Evolutionary conservation across 2,797 vertebrate species (phyloP), one percentile per base, ranked within the genome.

Genomic region (Percopsis omiscomaycus): DNA sequence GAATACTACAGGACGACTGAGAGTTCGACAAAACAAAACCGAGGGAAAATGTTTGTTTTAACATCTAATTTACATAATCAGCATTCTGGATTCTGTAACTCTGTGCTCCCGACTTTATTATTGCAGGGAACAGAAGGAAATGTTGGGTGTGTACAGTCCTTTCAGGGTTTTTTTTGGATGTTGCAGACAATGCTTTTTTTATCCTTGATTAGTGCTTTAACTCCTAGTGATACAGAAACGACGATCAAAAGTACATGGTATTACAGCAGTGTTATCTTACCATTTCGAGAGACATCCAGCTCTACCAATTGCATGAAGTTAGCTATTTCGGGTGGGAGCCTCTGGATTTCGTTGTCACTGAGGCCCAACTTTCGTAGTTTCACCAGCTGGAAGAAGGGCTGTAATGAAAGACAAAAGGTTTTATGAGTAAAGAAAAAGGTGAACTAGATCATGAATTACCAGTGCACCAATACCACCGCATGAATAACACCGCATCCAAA

Each of bases 301-400:
- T 99, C 98, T 28, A 98, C 96, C 62, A 99, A 91, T 84, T 98
- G 95, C 94, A 96, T 96, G 86, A 99, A 97, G 92, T 99, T 98
- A 0, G 95, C 95, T 69, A 99, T 96, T 89, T 99, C 98, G 74
- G 96, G 92, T 62, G 97, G 96, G 79, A 99, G 94, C 11, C 94
- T 91, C 74, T 97, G 96, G 88, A 99, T 97, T 90, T 99, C 98
- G 75, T 99, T 99, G 91, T 99, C 98, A 78, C 98, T 98, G 84
- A 99, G 92, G 65, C 96, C 94, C 65, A 99, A 95, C 86, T 98
- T 99, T 86, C 96, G 91, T 89, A 99, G 92, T 87, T 98, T 98
- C 68, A 94, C 90, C 78, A 99, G 92, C 57, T 98, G 96, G 84
- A 99, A 99, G 85, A 99, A 98, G 88, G 92, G 96, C 98, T 99